phyloP scores from a whole-genome alignment of 2,888 invertebrate genomes.

The Molorchus minor region DNA sequence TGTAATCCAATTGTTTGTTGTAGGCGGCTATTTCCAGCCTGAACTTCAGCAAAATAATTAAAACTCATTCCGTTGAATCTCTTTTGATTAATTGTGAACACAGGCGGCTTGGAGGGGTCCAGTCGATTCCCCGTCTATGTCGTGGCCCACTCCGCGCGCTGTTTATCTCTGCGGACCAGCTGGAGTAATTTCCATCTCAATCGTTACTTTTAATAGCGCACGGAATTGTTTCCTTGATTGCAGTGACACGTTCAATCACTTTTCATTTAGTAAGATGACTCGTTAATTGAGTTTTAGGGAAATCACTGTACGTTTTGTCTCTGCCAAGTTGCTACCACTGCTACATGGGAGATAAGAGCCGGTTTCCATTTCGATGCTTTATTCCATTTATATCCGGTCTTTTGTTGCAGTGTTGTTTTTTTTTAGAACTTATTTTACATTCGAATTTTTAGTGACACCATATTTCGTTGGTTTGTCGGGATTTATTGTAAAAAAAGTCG shows the following conservation, averaged over 20 bases:
- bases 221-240: conserved; percentile 64
- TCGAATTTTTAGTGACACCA: conserved; percentile 1
- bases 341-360: conserved; percentile 51
- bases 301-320: conserved; percentile 56
- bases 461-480: not conserved
- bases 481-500: not conserved
- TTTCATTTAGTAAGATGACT: conserved; percentile 64
- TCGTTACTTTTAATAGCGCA: conserved; percentile 64
- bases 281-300: conserved; percentile 63
- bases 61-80: conserved; percentile 63
- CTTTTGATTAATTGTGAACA: conserved; percentile 64
- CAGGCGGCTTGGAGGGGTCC: conserved; percentile 51
- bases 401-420: conserved; percentile 9
- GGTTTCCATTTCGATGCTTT: conserved; percentile 37
- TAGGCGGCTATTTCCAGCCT: conserved; percentile 10
- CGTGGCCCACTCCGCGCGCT: conserved; percentile 49
- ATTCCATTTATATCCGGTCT: conserved; percentile 20
- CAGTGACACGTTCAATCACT: conserved; percentile 64
- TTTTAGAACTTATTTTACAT: conserved; percentile 19
- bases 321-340: conserved; percentile 52
- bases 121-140: conserved; percentile 42
- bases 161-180: conserved; percentile 63
- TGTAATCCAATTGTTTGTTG: not conserved
- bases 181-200: conserved; percentile 64
- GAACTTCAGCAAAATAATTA: conserved; percentile 59